phyloP scores from a whole-genome alignment of 2,888 invertebrate species.

The Eustalomyia histrio region DNA sequence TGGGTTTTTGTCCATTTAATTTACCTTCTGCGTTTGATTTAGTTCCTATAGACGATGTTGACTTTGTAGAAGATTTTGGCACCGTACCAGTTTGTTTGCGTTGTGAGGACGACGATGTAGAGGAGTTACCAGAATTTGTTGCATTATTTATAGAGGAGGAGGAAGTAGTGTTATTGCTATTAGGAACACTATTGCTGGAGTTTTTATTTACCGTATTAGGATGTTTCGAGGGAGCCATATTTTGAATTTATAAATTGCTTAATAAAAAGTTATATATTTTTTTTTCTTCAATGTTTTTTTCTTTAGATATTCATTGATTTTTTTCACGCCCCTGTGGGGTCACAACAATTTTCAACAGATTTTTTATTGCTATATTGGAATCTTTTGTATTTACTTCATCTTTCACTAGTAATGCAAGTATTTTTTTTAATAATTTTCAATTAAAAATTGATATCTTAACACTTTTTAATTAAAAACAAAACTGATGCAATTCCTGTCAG shows the following conservation, averaged over 20 bases:
- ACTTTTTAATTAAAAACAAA: conserved; percentile 31
- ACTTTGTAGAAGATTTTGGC: conserved; percentile 75
- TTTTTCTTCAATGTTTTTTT: conserved; percentile 1
- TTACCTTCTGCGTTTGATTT: conserved; percentile 11
- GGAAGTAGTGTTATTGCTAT: conserved; percentile 28
- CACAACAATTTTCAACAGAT: conserved; percentile 17
- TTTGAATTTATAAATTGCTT: neutral
- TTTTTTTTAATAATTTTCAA: conserved; percentile 11
- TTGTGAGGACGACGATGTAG: conserved; percentile 27
- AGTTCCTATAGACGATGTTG: conserved; percentile 30
- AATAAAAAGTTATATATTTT: neutral
- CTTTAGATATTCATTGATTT: neutral
- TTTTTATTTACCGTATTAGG: conserved; percentile 61
- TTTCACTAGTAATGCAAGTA: neutral
- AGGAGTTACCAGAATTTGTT: conserved; percentile 8
- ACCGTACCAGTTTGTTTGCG: conserved; percentile 83
- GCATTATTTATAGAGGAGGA: conserved; percentile 25
- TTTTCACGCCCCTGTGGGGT: neutral
- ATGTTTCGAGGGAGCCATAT: conserved; percentile 70
- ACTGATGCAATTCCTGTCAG: conserved; percentile 12
- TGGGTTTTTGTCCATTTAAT: conserved; percentile 30
- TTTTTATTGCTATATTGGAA: neutral
- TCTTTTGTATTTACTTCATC: neutral
- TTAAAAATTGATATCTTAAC: conserved; percentile 15
- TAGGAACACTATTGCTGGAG: conserved; percentile 31